Base-by-base conservation (phyloP, 1,140 invertebrate species). In the Ladona fulva region DNA sequence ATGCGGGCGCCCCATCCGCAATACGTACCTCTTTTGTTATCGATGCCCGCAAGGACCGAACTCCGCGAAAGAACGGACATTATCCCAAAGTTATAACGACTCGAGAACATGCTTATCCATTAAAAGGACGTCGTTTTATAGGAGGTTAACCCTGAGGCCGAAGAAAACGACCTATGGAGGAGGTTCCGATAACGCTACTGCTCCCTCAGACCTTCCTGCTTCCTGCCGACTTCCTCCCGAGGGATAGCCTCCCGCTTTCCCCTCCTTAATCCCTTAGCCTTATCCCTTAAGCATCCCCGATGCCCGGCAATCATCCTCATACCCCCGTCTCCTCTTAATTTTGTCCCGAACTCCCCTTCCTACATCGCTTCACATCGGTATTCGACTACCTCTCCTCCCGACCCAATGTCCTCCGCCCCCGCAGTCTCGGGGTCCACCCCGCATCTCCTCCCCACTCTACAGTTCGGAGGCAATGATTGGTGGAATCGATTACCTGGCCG, bases 401-500 rank as follows among this genome's bases (percentile, higher is more conserved):
- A 52, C 44, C 19, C 44, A 11, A 19, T 52, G 10, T 19, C 10
- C 44, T 52, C 44, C 10, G 10, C 19, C 44, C 44, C 44, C 19
- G 10, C 44, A n/a, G n/a, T n/a, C n/a, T n/a, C n/a, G n/a, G n/a
- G n/a, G n/a, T n/a, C n/a, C 52, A 6, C n/a, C 52, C 52, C 12
- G 16, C n/a, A 66, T 66, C 52, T 3, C 16, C 1, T 66, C 52
- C 52, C 52, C n/a, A 5, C n/a, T 5, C 16, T 12, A 19, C 52
- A 16, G n/a, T 66, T 66, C 52, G 52, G n/a, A 66, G 52, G 52
- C 52, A 66, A 66, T 66, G 52, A 66, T 66, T 66, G 52, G 52
- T 66, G 52, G 52, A 66, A 66, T 66, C 52, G 52, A 66, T 66
- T 66, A 66, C 52, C 52, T 66, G 52, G 52, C 3, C 52, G 52